Percentiles rank a stretch among this genome's conserved stretches.
phyloP scores from a whole-genome alignment of 2,113 vertebrate genomes.

The Mustela lutreola region DNA sequence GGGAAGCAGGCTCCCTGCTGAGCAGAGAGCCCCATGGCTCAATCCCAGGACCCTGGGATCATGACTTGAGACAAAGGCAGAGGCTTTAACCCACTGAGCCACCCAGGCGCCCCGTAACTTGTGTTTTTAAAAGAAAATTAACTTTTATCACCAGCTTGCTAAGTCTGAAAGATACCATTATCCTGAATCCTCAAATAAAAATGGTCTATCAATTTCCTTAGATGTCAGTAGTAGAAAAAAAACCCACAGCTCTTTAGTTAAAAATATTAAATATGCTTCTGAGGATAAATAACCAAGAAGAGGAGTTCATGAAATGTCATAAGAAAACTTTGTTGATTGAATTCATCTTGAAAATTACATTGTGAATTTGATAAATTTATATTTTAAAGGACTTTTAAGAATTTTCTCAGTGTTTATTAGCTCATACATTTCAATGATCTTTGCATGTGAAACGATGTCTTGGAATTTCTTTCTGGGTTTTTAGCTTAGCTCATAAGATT shows the following conservation, averaged over 20 bases:
- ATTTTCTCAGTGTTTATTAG: not conserved
- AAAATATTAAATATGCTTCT: not conserved
- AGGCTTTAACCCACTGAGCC: no score
- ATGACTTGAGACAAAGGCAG: no score
- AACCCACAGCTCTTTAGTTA: not conserved
- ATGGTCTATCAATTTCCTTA: not conserved
- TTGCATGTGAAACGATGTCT: not conserved
- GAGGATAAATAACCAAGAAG: not conserved
- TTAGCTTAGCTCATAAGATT: not conserved
- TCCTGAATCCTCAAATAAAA: not conserved
- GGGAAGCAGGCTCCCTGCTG: no score
- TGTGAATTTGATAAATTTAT: not conserved
- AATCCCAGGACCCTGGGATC: no score
- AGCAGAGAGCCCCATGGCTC: no score
- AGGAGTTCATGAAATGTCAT: not conserved
- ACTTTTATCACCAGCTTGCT: not conserved
- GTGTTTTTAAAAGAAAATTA: constrained; percentile 44
- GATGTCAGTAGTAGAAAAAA: not conserved
- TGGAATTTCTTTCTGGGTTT: not conserved
- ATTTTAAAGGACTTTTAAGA: constrained; percentile 28
- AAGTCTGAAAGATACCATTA: not conserved
- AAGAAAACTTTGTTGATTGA: not conserved
- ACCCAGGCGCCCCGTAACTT: not conserved
- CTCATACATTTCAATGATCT: not conserved
- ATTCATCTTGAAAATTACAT: constrained; percentile 15